Evolutionary conservation across 2,888 invertebrate genomes (phyloP), one percentile per base, ranked within the genome.

Genomic region (Coecobrya sp.): DNA sequence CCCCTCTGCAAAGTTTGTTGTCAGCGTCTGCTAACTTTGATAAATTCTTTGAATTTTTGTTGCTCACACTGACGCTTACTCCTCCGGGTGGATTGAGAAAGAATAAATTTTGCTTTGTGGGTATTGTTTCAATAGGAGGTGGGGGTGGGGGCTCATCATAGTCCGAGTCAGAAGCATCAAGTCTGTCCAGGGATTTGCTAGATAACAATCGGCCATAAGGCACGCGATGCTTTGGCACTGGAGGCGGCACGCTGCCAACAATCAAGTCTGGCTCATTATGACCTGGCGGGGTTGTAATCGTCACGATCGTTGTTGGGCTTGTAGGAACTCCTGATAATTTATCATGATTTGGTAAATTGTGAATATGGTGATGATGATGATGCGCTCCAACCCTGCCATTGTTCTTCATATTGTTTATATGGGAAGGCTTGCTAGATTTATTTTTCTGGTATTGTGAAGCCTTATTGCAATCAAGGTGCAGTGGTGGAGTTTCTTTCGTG

Each of bases 71-170:
- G 16, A 93, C 93, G 68, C 89, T 86, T 0, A 93, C 85, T 8
- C 93, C 93, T 85, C 84, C 87, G 10, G 85, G 84, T 25, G 87
- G 87, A 79, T 86, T 93, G 10, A 89, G 65, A 30, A 82, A 90
- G 36, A 81, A 82, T 86, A 81, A n/a, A 92, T 82, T 92, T 93
- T 93, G 88, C 91, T 94, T 86, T 98, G 98, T 97, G 0, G 98
- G 98, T 95, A 98, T 98, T 0, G 98, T 98, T 96, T 98, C 98
- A 95, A 98, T 98, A 13, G 98, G 98, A 55, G 98, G 98, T 85
- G 98, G 98, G 96, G 98, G 98, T 86, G 98, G 98, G 96, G 98
- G 97, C 5, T 95, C 91, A 70, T 93, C 97, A 95, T 88, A 89
- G 10, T 88, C 86, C 5, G 89, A 81, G 55, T 86, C 91, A 55